Evolutionary conservation across 2,113 vertebrate genomes (phyloP).

Genomic region (Romanogobio albipinnatus): DNA sequence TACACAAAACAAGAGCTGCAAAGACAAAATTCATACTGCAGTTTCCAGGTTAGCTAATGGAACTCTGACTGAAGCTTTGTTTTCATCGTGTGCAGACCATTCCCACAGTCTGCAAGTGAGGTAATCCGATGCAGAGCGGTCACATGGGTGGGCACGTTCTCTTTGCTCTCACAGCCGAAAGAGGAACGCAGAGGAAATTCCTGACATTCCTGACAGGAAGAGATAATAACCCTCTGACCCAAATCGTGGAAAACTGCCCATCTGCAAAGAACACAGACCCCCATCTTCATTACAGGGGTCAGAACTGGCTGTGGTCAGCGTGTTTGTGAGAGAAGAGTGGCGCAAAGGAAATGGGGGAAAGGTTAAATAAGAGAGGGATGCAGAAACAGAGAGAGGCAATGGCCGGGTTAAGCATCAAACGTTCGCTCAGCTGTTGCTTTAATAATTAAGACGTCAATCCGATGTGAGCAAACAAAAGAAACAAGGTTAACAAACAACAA

Average conservation of each 20-base stretch:
- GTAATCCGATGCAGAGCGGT: constrained; percentile 42
- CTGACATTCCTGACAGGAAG: constrained; percentile 80
- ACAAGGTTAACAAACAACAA: constrained; percentile 23
- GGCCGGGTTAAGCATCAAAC: constrained; percentile 31
- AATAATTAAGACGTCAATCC: constrained; percentile 72
- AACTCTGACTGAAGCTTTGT: neutral
- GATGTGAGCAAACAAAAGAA: constrained; percentile 10
- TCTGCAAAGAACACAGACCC: constrained; percentile 3
- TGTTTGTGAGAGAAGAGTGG: neutral
- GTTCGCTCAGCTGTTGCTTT: constrained; percentile 56
- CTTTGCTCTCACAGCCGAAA: constrained; percentile 66
- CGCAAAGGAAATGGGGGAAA: neutral
- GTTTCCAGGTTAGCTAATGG: neutral
- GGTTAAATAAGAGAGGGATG: constrained; percentile 1
- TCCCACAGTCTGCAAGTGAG: constrained; percentile 29
- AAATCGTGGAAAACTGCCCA: constrained; percentile 63
- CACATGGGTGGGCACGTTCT: constrained; percentile 51
- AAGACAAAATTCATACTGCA: neutral
- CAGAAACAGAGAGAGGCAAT: constrained; percentile 10
- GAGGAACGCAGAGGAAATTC: constrained; percentile 75
- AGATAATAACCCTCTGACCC: constrained; percentile 77
- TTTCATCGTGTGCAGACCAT: neutral
- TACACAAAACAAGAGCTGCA: neutral
- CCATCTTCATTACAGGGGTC: neutral
- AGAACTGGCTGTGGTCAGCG: neutral